These are phyloP conservation scores for Dendrocincla fuliginosa DNA, from an alignment of 2,797 vertebrate species.

Conservation along the genomic window DNA sequence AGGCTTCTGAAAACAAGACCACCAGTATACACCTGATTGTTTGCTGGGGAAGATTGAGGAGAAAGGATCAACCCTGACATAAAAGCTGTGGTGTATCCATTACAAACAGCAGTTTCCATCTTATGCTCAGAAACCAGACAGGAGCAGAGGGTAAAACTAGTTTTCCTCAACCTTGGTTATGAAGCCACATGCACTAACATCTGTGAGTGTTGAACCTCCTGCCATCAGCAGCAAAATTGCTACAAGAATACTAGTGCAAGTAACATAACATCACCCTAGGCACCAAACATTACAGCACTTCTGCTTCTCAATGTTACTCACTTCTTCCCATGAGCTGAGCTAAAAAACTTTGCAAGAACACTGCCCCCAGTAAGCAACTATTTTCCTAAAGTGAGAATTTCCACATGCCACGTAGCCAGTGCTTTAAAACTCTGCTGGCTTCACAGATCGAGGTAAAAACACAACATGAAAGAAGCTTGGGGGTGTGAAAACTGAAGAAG, in stretches of 20 bases:
- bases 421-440: neutral
- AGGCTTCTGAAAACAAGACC: neutral
- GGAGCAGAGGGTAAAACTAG: neutral
- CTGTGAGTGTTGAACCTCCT: neutral
- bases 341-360: neutral
- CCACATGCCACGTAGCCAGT: accelerated
- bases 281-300: neutral
- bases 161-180: neutral
- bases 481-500: neutral
- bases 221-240: neutral
- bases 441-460: neutral
- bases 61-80: neutral
- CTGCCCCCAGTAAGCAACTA: neutral
- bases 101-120: neutral
- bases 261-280: neutral
- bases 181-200: neutral
- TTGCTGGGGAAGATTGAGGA: neutral
- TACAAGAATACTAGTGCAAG: neutral
- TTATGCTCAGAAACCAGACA: neutral
- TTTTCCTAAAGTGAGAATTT: neutral
- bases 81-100: neutral
- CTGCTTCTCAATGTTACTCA: neutral
- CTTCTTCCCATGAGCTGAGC: neutral
- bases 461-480: neutral
- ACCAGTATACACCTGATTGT: neutral